These are phyloP conservation scores for Zaprionus bogoriensis DNA, from an alignment of 2,888 invertebrate species.

Conservation along the genomic window DNA sequence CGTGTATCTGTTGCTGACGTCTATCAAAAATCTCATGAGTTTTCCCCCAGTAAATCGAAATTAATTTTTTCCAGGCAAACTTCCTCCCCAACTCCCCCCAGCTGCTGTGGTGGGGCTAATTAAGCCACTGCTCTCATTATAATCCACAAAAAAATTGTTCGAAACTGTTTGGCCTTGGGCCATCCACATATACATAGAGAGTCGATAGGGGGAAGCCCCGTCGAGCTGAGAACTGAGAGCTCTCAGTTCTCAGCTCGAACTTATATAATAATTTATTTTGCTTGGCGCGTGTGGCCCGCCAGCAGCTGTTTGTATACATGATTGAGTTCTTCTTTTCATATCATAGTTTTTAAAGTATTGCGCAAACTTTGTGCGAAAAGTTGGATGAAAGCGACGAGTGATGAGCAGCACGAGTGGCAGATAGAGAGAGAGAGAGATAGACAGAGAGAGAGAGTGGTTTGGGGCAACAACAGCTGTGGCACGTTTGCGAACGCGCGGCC, in stretches of 20 bases:
- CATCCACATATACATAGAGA: not conserved
- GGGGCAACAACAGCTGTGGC: slow-evolving; percentile 5
- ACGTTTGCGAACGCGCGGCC: not conserved
- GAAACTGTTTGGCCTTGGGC: not conserved
- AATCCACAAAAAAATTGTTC: not conserved
- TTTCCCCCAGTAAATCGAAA: not conserved
- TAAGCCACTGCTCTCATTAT: not conserved
- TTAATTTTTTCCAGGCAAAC: not conserved
- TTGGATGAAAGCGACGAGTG: too few relatives aligned
- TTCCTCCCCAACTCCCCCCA: not conserved
- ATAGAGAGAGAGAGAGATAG: not conserved
- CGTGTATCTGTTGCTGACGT: not conserved
- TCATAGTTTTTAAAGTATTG: slow-evolving; percentile 29
- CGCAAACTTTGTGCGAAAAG: slow-evolving; percentile 22
- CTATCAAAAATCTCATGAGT: not conserved
- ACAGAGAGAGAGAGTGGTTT: not conserved
- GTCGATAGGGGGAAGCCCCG: not conserved
- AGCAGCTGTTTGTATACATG: slow-evolving; percentile 39
- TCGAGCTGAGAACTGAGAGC: not conserved
- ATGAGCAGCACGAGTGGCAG: too few relatives aligned
- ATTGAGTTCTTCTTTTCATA: slow-evolving; percentile 39
- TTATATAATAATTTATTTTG: slow-evolving; percentile 20
- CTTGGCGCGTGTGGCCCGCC: slow-evolving; percentile 6
- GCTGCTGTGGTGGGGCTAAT: not conserved
- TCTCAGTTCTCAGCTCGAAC: slow-evolving; percentile 1